A percentile compares a stretch with the other conserved stretches of the same genome.
Evolutionary conservation across 64 coral and sea anemone species (phyloP).

Genomic region (Stichodactyla helianthus): DNA sequence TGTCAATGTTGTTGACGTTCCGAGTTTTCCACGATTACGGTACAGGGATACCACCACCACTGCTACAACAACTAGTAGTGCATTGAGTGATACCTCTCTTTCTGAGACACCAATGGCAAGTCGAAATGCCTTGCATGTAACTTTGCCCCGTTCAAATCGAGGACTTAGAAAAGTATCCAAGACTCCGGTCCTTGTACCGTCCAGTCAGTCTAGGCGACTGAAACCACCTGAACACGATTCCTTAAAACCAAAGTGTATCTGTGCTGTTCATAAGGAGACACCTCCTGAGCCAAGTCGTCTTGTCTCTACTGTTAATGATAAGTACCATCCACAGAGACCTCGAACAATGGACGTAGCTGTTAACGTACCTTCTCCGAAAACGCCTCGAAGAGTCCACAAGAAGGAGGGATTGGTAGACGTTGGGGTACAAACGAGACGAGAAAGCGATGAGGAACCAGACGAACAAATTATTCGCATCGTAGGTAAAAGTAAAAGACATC

Average conservation of each 20-base stretch:
- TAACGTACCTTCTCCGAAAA: conserved; percentile 42
- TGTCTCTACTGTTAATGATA: not conserved
- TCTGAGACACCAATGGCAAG: not conserved
- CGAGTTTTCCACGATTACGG: conserved; percentile 13
- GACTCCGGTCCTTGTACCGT: conserved; percentile 14
- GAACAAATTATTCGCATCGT: not conserved
- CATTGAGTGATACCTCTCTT: not conserved
- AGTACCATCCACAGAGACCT: not conserved
- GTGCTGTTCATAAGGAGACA: not conserved
- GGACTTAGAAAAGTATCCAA: conserved; percentile 7
- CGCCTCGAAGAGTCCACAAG: not conserved
- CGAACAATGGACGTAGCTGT: conserved; percentile 40
- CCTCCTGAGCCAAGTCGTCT: not conserved
- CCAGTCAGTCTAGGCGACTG: not conserved
- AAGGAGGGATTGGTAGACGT: conserved; percentile 1
- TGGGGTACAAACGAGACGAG: conserved; percentile 10
- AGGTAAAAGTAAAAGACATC: not conserved
- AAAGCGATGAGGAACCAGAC: not conserved
- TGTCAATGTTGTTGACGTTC: conserved; percentile 14
- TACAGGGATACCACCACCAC: not conserved
- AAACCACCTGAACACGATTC: not conserved
- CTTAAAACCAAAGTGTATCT: conserved; percentile 26
- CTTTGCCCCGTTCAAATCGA: conserved; percentile 7
- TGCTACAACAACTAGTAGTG: not conserved
- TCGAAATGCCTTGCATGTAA: not conserved